A percentile compares a stretch with the other conserved stretches of the same genome.
Evolutionary conservation across 2,888 invertebrate species (phyloP).

Genomic region (Steinernema scapterisci): DNA sequence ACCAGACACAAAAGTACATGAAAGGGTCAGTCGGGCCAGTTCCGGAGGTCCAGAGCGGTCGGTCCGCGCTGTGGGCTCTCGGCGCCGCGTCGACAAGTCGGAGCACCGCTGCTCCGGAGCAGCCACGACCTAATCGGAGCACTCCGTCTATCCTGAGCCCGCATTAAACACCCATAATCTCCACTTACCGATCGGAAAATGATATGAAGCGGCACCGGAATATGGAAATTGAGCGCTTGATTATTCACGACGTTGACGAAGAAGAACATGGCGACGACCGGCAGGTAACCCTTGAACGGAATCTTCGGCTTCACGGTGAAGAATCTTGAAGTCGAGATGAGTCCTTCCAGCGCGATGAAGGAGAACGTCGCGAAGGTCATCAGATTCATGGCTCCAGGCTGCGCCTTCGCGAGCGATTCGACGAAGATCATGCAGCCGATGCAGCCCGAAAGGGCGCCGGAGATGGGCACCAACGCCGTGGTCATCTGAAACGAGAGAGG

Average conservation of each 20-base stretch:
- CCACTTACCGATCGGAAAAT: conserved; percentile 88
- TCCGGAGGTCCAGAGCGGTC: too few relatives aligned
- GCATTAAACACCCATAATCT: too few relatives aligned
- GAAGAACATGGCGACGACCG: conserved; percentile 87
- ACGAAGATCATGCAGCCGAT: conserved; percentile 67
- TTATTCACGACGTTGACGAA: conserved; percentile 85
- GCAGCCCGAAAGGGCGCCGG: conserved; percentile 60
- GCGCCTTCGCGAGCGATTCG: conserved; percentile 72
- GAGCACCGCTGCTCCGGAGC: too few relatives aligned
- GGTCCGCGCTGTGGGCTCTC: too few relatives aligned
- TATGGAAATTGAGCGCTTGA: conserved; percentile 92
- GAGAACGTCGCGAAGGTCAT: conserved; percentile 93
- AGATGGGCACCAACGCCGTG: conserved; percentile 28
- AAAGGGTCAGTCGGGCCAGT: too few relatives aligned
- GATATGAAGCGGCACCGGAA: conserved; percentile 96
- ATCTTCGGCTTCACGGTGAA: conserved; percentile 77
- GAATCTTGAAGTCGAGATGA: conserved; percentile 79
- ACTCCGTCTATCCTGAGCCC: too few relatives aligned
- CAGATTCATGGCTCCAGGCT: conserved; percentile 89
- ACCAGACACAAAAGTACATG: too few relatives aligned
- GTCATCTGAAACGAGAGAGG: conserved; percentile 1
- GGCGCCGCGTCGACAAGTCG: too few relatives aligned
- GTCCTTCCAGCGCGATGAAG: conserved; percentile 86
- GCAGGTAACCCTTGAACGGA: conserved; percentile 77
- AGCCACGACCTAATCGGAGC: too few relatives aligned